Base-by-base conservation (phyloP, 1,140 invertebrate species). In the Sogatella furcifera region DNA sequence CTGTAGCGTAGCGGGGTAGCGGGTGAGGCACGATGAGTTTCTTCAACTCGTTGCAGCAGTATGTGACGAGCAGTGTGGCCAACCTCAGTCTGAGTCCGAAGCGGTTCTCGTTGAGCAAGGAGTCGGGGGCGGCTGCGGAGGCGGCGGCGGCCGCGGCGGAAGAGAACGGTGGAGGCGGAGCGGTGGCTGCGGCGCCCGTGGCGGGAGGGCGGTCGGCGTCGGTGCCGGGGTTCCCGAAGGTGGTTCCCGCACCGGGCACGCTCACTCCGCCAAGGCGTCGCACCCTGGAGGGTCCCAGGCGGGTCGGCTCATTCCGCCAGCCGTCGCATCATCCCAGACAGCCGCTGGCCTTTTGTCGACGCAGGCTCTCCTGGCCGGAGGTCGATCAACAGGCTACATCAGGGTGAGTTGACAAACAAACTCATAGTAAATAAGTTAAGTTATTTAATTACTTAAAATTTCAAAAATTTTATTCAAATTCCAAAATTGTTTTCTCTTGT, bases 301-400 rank as follows among this genome's bases (percentile, higher is more conserved):
- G 54, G 63, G 71, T 56, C 52, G 72, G 59, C 53, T 70, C 59
- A 8, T 82, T 81, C 68, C 78, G 82, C 17, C 80, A 74, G 60
- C 73, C 52, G 64, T 69, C 57, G 61, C 68, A 49, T 62, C 77
- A 74, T 38, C 77, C 76, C 42, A 76, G 77, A 24, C 78, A 79
- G 42, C 78, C 75, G 28, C 72, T 74, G 14, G 82, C 80, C 24
- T 89, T 89, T 70, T 89, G 86, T 70, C 81, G 84, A 55, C 74
- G 86, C 34, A 76, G 86, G 52, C 77, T 83, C n/a, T 88, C 85
- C 4, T 89, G 86, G 86, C 86, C 86, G 3, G 86, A 89, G 70
- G 81, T 89, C n/a, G 86, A 89, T 69, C 84, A 84, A 67, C 82
- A 85, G 58, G 84, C 86, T 28, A 84, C 84, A 60, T 88, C 86